phyloP scores from a whole-genome alignment of 37 sponge, comb jelly and placozoan genomes.

The Axinella damicornis region DNA sequence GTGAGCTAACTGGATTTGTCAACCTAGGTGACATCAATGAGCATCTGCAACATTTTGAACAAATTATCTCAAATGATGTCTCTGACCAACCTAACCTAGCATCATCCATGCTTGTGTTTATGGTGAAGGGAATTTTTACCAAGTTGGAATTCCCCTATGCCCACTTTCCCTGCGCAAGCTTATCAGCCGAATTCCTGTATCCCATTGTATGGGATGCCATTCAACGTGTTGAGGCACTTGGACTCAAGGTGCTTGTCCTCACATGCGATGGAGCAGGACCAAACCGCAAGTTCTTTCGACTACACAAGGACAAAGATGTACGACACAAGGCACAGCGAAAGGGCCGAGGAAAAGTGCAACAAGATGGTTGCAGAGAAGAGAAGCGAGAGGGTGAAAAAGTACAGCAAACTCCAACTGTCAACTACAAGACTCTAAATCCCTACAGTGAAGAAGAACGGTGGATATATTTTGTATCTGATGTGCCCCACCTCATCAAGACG shows the following conservation, averaged over 20 bases:
- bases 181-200: neutral
- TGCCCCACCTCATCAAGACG: constrained; percentile 18
- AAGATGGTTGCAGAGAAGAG: too few species aligned
- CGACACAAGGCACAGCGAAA: neutral
- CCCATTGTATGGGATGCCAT: constrained; percentile 21
- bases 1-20: constrained; percentile 44
- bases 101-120: constrained; percentile 10
- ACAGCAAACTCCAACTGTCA: neutral
- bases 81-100: neutral
- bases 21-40: constrained; percentile 27
- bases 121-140: constrained; percentile 19
- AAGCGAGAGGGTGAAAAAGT: neutral
- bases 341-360: too few species aligned
- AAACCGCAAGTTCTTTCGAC: constrained; percentile 16
- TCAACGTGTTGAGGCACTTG: neutral
- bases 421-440: constrained; percentile 15
- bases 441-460: constrained; percentile 4
- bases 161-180: neutral
- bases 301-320: neutral
- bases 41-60: neutral
- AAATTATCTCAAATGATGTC: neutral
- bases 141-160: constrained; percentile 22
- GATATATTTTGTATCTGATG: constrained; percentile 17
- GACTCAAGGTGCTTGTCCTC: constrained; percentile 3
- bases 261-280: constrained; percentile 19